Percentiles rank a stretch among this genome's conserved stretches.
phyloP scores from a whole-genome alignment of 2,888 invertebrate species.

The Tanypteryx hageni region DNA sequence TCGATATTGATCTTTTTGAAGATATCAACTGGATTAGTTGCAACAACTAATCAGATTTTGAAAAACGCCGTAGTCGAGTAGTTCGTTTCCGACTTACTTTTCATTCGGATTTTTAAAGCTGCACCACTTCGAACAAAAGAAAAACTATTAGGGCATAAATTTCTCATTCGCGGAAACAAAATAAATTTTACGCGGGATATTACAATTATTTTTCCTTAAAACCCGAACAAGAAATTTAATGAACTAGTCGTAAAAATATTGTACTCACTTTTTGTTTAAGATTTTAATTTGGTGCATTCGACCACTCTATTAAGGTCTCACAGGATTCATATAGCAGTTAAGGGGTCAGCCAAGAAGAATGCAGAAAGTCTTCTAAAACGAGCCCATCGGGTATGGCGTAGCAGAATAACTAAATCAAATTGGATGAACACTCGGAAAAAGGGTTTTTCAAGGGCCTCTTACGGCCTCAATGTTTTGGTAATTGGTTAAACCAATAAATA shows the following conservation, averaged over 20 bases:
- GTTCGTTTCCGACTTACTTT: background rate
- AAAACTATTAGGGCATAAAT: background rate
- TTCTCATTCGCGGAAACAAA: no score
- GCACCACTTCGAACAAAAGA: background rate
- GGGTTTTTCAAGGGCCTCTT: conserved; percentile 66
- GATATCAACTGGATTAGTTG: conserved; percentile 19
- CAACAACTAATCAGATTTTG: background rate
- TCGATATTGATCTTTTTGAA: background rate
- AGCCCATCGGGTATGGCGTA: background rate
- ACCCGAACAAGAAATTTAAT: background rate
- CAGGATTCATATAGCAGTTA: background rate
- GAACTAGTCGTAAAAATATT: background rate
- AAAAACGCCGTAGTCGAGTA: background rate
- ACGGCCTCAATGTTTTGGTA: background rate
- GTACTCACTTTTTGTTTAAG: conserved; percentile 25
- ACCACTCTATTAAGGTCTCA: background rate
- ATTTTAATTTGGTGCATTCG: conserved; percentile 28
- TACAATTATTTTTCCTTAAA: background rate
- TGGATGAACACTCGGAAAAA: conserved; percentile 65
- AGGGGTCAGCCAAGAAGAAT: conserved; percentile 6
- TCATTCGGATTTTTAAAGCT: background rate
- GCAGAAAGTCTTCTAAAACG: conserved; percentile 15
- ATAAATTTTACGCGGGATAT: background rate
- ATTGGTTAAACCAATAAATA: conserved; percentile 38
- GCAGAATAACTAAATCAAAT: conserved; percentile 44